A percentile compares a stretch with the other conserved stretches of the same genome.
Evolutionary conservation across 2,888 invertebrate genomes (phyloP).

Genomic region (Sussaba pulchella): DNA sequence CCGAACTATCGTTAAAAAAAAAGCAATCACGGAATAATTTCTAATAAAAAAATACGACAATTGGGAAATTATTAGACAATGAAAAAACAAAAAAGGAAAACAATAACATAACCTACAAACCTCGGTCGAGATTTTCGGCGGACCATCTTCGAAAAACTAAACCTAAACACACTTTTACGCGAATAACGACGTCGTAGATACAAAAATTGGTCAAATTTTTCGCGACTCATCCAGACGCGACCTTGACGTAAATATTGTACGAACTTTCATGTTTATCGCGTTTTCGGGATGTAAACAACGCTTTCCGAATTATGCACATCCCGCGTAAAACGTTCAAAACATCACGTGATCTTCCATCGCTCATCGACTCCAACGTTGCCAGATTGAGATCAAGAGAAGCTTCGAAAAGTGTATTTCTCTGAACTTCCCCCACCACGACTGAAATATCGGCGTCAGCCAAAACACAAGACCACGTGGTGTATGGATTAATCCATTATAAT

Average conservation of each 20-base stretch:
- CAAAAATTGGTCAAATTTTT: not conserved
- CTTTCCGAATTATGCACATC: not conserved
- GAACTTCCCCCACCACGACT: no score
- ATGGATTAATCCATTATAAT: no score
- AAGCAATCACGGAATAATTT: no score
- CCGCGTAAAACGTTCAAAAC: conserved; percentile 5
- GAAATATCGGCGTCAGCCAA: no score
- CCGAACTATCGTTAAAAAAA: no score
- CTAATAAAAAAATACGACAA: no score
- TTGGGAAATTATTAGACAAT: no score
- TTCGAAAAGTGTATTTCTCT: no score
- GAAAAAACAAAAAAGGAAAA: no score
- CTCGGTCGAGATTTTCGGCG: conserved; percentile 71
- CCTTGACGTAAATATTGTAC: not conserved
- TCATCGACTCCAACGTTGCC: not conserved
- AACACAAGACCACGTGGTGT: no score
- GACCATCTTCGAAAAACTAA: conserved; percentile 68
- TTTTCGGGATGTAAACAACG: not conserved
- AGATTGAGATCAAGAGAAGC: no score
- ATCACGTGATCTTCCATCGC: no score
- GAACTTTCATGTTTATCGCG: not conserved
- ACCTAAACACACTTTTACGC: not conserved
- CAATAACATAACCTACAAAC: conserved; percentile 68
- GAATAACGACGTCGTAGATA: not conserved
- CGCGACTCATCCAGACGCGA: not conserved